Evolutionary conservation across 2,113 vertebrate species (phyloP).

Genomic region (Todiramphus saurophagus): DNA sequence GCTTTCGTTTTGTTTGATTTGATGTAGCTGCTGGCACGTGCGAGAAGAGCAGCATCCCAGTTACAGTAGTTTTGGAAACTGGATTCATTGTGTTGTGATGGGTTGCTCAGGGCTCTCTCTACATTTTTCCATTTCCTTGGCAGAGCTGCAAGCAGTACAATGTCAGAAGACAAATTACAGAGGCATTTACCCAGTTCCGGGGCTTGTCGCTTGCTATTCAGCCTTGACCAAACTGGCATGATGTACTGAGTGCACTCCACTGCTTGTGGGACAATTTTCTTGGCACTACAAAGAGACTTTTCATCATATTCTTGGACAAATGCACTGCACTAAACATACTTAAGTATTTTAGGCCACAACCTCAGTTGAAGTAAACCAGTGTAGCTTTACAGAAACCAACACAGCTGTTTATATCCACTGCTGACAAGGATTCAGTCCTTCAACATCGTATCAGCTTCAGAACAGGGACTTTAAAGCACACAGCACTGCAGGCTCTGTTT

Average conservation of each 20-base stretch:
- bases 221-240: slow-evolving; percentile 18
- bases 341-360: neutral
- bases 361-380: neutral
- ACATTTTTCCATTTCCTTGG: slow-evolving; percentile 40
- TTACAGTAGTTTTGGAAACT: slow-evolving; percentile 1
- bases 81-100: slow-evolving; percentile 10
- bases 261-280: slow-evolving; percentile 36
- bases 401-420: neutral
- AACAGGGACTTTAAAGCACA: neutral
- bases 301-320: slow-evolving; percentile 30
- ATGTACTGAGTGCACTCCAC: neutral
- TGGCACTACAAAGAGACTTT: slow-evolving; percentile 14
- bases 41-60: neutral
- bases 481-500: neutral
- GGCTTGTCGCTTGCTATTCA: slow-evolving; percentile 5
- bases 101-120: neutral
- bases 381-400: neutral
- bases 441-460: rapidly evolving
- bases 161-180: slow-evolving; percentile 58
- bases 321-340: neutral
- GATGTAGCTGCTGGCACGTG: slow-evolving; percentile 7
- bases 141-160: slow-evolving; percentile 43
- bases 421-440: neutral
- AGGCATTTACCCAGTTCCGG: slow-evolving; percentile 39
- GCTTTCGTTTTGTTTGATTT: neutral